These are phyloP conservation scores for Mustela lutreola DNA, from an alignment of 2,113 vertebrate genomes.

Conservation along the genomic window DNA sequence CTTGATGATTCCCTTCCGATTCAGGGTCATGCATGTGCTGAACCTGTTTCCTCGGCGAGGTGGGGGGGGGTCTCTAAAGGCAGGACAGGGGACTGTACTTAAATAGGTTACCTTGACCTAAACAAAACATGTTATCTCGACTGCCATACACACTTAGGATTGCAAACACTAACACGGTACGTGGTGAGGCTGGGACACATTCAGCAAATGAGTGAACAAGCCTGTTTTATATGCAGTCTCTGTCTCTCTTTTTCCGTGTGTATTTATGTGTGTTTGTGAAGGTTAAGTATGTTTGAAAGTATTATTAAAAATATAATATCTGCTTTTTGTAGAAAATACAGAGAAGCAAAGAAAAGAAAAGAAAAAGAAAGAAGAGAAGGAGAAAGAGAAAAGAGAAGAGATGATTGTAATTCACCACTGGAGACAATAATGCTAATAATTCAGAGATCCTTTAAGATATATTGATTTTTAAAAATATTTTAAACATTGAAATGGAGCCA, in stretches of 20 bases:
- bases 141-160: rapidly evolving
- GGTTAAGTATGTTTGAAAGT: neutral
- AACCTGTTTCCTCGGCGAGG: neutral
- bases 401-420: neutral
- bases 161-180: no score
- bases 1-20: neutral
- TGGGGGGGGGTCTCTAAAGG: neutral
- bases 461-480: neutral
- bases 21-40: neutral
- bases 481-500: neutral
- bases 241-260: neutral
- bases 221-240: neutral
- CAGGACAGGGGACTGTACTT: neutral
- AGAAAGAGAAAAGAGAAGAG: neutral
- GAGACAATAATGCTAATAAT: neutral
- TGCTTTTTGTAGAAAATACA: neutral
- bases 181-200: no score
- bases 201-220: neutral
- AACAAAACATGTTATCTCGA: neutral
- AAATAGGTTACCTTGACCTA: neutral
- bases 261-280: neutral
- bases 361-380: neutral
- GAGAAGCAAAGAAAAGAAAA: neutral
- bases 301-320: neutral
- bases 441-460: neutral